These are phyloP conservation scores for Branchellion lobata DNA, from an alignment of 2,888 invertebrate genomes.

Conservation along the genomic window DNA sequence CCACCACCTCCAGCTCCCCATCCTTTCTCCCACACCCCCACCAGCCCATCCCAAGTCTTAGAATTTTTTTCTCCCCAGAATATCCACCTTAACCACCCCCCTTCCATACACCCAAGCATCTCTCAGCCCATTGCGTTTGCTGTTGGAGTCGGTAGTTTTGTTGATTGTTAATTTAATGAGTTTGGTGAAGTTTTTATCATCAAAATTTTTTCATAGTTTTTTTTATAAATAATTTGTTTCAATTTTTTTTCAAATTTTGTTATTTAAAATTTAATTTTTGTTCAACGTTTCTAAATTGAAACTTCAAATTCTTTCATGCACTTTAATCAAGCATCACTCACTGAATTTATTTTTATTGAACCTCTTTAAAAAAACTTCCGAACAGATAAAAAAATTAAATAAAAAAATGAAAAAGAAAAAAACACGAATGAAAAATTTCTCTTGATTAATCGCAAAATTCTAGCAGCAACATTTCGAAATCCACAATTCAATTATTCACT, in stretches of 20 bases:
- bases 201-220: neutral
- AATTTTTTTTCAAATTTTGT: no score
- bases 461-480: no score
- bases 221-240: neutral
- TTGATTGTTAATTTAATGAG: no score
- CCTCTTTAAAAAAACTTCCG: no score
- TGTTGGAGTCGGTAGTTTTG: constrained; percentile 28
- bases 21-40: constrained; percentile 3
- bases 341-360: constrained; percentile 38
- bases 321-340: constrained; percentile 7
- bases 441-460: no score
- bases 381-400: no score
- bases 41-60: constrained; percentile 1
- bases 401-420: no score
- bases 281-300: no score
- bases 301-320: constrained; percentile 6
- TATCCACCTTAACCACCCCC: neutral
- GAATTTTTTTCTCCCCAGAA: neutral
- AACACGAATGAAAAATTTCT: no score
- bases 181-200: neutral
- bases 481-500: no score
- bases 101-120: neutral
- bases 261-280: no score
- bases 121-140: constrained; percentile 34
- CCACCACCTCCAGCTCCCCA: neutral